Base-by-base conservation (phyloP, 2,888 invertebrate species). In the Gnatocerus cornutus region DNA sequence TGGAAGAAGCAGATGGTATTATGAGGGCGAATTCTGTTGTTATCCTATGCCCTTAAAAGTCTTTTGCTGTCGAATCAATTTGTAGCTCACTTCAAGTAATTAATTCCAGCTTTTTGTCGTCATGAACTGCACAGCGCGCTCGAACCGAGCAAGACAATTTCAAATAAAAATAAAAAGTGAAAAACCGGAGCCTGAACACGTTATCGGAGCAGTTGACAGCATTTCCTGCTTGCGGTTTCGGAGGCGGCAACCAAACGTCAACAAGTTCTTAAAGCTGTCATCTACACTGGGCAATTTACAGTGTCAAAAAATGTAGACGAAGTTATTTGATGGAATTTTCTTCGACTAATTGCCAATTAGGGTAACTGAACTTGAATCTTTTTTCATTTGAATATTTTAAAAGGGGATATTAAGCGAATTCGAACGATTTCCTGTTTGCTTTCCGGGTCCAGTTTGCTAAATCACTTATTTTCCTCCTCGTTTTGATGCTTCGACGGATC, bases 191-290 rank as follows among this genome's bases (percentile, higher is more conserved):
- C 62, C 52, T 56, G 61, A 73, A 69, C 77, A 77, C 73, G 72
- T 77, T 76, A 70, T 74, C 73, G 72, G 45, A 67, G 59, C 65
- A 71, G 76, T 72, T 76, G 77, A 77, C 77, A 77, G 77, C 73
- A 63, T 71, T 76, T 78, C 77, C 78, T 74, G 68, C 71, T 69
- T 63, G 73, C 45, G 73, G 74, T 70, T 71, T 71, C 61, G 71
- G 65, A 73, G 72, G 73, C 72, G 74, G 71, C 72, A 48, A 75
- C 71, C 68, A 50, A 72, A 75, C 75, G 76, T 77, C 78, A 76
- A 76, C 78, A 73, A 71, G 69, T 74, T 72, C 76, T 77, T 76
- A 78, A 77, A 77, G 53, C 77, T 78, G 78, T 78, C 78, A 78
- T 73, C 77, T 67, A 69, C 76, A 76, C 72, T 68, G 69, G 68